Evolutionary conservation across 2,888 invertebrate species (phyloP).

Genomic region (Agonopterix alstromeriana): DNA sequence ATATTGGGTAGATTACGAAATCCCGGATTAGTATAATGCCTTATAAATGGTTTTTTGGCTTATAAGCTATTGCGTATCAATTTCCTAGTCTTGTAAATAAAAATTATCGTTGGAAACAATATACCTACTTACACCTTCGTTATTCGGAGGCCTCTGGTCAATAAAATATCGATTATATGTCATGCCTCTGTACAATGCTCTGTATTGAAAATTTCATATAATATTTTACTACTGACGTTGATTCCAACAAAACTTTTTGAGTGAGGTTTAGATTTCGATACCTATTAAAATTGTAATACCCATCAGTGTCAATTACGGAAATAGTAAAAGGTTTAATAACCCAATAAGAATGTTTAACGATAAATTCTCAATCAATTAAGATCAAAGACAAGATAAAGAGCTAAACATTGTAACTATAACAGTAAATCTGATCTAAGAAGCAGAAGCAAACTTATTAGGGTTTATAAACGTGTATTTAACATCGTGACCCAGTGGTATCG

Average conservation of each 20-base stretch:
- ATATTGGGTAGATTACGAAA: constrained; percentile 49
- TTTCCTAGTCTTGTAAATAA: background rate
- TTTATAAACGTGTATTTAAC: constrained; percentile 59
- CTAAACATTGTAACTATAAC: constrained; percentile 23
- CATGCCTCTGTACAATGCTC: no score
- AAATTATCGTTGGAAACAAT: no score
- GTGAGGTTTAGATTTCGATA: no score
- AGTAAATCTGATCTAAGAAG: constrained; percentile 1
- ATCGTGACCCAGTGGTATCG: constrained; percentile 59
- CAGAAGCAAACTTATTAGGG: constrained; percentile 51
- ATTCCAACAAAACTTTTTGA: no score
- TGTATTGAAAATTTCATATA: no score
- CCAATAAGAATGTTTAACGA: constrained; percentile 7
- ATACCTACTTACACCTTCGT: no score
- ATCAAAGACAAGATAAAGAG: constrained; percentile 39
- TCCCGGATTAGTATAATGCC: constrained; percentile 40
- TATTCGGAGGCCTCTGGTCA: no score
- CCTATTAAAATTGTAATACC: background rate
- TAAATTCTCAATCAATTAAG: constrained; percentile 28
- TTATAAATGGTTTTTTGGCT: constrained; percentile 13
- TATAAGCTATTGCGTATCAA: constrained; percentile 9
- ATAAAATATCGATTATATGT: no score
- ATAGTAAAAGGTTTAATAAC: constrained; percentile 7
- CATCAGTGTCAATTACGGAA: background rate
- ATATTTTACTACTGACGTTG: no score